These are phyloP conservation scores for Dolichoris vasculosae DNA, from an alignment of 1,140 invertebrate species.

Conservation along the genomic window DNA sequence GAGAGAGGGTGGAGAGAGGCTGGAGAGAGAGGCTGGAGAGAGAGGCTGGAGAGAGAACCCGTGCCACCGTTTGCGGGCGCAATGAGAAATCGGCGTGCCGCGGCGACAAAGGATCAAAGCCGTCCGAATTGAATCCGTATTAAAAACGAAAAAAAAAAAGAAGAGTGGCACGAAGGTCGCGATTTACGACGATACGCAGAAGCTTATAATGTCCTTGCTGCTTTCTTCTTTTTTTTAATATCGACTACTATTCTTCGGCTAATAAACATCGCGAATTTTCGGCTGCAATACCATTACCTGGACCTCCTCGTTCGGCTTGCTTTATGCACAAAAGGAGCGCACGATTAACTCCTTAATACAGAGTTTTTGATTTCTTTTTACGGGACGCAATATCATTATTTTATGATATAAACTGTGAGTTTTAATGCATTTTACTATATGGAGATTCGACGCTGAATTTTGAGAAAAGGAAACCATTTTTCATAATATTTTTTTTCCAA, in stretches of 20 bases:
- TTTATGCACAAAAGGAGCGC: constrained; percentile 37
- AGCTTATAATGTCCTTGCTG: constrained; percentile 42
- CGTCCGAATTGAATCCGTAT: constrained; percentile 59
- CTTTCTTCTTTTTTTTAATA: constrained; percentile 29
- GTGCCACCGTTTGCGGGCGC: constrained; percentile 46
- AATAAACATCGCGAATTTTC: constrained; percentile 43
- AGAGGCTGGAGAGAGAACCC: constrained; percentile 3
- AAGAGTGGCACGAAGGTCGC: constrained; percentile 44
- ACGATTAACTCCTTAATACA: constrained; percentile 16
- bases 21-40: neutral
- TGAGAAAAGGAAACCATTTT: constrained; percentile 33
- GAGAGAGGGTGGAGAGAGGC: neutral
- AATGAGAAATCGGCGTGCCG: constrained; percentile 52
- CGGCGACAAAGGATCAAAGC: constrained; percentile 57
- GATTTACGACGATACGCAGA: constrained; percentile 58
- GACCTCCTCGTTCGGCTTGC: constrained; percentile 9
- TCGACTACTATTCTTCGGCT: constrained; percentile 39
- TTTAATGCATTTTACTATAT: constrained; percentile 25
- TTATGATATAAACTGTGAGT: constrained; percentile 26
- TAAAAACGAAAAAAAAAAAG: constrained; percentile 53
- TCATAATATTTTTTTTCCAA: neutral
- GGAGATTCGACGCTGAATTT: neutral
- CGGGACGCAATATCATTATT: constrained; percentile 39
- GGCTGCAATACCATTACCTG: constrained; percentile 8
- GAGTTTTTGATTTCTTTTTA: constrained; percentile 14